A percentile compares a stretch with the other conserved stretches of the same genome.
Conservation (phyloP, 30 jellyfish, hydroid and myxozoan genomes). For the Sanderia malayensis region DNA sequence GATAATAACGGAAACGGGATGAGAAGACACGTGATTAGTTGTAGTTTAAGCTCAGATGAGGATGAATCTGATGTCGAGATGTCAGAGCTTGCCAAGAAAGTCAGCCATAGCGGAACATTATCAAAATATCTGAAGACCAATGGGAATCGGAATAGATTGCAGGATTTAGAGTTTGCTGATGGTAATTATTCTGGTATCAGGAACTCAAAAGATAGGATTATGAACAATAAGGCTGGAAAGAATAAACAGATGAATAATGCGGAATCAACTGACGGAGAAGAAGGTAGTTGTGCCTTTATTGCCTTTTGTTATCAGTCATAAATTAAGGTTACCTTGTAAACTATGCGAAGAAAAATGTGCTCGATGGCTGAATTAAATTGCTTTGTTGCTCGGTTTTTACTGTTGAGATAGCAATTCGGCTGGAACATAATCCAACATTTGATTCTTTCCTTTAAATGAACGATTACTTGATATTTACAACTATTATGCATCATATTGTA, state of each 20-base stretch:
- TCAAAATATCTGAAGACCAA: slow-evolving; percentile 13
- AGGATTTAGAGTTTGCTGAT: background rate
- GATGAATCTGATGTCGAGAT: slow-evolving; percentile 45
- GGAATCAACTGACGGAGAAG: slow-evolving; percentile 10
- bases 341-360: too few relatives aligned
- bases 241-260: background rate
- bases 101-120: slow-evolving; percentile 30
- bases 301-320: too few relatives aligned
- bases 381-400: too few relatives aligned
- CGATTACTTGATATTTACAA: too few relatives aligned
- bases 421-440: too few relatives aligned
- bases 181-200: background rate
- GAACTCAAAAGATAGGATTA: background rate
- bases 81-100: slow-evolving; percentile 35
- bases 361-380: too few relatives aligned
- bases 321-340: too few relatives aligned
- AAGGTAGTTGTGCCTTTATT: too few relatives aligned
- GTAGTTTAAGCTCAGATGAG: slow-evolving; percentile 62
- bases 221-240: background rate
- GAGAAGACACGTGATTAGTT: slow-evolving; percentile 20
- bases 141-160: background rate
- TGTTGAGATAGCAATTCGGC: too few relatives aligned
- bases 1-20: slow-evolving; percentile 3
- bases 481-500: too few relatives aligned
- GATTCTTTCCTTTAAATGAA: too few relatives aligned